Conservation (phyloP, 2,888 invertebrate species). For the Microctonus hyperodae region DNA sequence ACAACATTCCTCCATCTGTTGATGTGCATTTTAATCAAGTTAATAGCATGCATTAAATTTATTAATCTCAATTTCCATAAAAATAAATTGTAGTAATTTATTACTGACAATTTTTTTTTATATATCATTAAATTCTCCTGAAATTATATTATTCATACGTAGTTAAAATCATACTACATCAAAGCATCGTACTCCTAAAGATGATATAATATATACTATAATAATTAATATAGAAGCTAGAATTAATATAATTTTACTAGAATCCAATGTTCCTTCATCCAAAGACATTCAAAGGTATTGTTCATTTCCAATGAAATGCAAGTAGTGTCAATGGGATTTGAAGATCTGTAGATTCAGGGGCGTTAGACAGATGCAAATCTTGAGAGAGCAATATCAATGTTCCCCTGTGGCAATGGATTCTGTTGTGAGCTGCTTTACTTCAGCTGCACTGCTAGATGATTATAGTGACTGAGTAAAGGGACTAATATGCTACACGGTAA, state of each 20-base stretch:
- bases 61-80: slow-evolving; percentile 57
- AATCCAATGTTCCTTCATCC: too few species aligned
- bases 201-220: too few species aligned
- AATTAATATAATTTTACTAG: too few species aligned
- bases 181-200: too few species aligned
- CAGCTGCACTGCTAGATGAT: neutral
- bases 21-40: slow-evolving; percentile 52
- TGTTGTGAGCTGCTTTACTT: slow-evolving; percentile 18
- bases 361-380: slow-evolving; percentile 22
- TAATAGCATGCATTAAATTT: slow-evolving; percentile 55
- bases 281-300: neutral
- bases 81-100: neutral
- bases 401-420: slow-evolving; percentile 29
- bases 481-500: slow-evolving; percentile 22
- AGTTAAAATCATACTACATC: too few species aligned
- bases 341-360: slow-evolving; percentile 21
- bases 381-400: slow-evolving; percentile 17
- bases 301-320: slow-evolving; percentile 20
- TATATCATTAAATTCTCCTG: too few species aligned
- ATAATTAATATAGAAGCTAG: too few species aligned
- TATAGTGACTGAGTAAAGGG: slow-evolving; percentile 1
- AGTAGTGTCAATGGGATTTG: slow-evolving; percentile 28
- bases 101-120: slow-evolving; percentile 1
- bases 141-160: too few species aligned
- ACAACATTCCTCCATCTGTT: neutral